A percentile compares a stretch with the other conserved stretches of the same genome.
Conservation (phyloP, 37 sponge, comb jelly and placozoan species). For the Spongilla lacustris region DNA sequence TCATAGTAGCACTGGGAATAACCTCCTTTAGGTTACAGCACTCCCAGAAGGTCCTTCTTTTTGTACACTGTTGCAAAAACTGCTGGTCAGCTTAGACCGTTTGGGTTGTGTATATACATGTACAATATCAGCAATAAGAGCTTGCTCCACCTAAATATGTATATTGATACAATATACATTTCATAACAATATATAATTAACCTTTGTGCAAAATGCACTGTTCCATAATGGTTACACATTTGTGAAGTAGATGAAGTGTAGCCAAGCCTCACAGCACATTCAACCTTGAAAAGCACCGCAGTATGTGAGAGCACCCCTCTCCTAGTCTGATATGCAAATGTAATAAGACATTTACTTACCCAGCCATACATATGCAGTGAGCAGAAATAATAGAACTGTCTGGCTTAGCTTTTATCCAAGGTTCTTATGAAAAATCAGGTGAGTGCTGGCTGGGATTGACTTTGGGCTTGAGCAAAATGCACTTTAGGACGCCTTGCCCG, state of each 20-base stretch:
- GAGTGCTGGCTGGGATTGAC: constrained; percentile 38
- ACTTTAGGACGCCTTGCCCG: not conserved
- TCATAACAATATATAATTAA: too few relatives aligned
- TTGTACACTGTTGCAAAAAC: too few relatives aligned
- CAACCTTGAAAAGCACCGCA: constrained; percentile 33
- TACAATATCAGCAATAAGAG: too few relatives aligned
- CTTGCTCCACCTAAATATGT: too few relatives aligned
- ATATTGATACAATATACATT: too few relatives aligned
- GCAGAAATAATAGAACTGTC: constrained; percentile 11
- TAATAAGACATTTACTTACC: too few relatives aligned
- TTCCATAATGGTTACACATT: not conserved
- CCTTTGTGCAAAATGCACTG: too few relatives aligned
- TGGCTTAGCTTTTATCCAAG: constrained; percentile 21
- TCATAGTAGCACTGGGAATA: too few relatives aligned
- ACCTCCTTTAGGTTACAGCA: too few relatives aligned
- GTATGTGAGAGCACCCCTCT: constrained; percentile 24
- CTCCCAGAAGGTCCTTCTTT: too few relatives aligned
- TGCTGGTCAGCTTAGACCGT: too few relatives aligned
- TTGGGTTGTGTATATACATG: too few relatives aligned
- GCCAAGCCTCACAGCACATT: constrained; percentile 14
- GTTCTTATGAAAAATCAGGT: constrained; percentile 7
- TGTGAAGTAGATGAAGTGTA: constrained; percentile 3
- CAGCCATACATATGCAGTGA: constrained; percentile 10
- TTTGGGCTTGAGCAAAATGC: constrained; percentile 23
- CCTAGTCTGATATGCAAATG: not conserved